phyloP scores from a whole-genome alignment of 2,113 vertebrate species.

The Gavia stellata region DNA sequence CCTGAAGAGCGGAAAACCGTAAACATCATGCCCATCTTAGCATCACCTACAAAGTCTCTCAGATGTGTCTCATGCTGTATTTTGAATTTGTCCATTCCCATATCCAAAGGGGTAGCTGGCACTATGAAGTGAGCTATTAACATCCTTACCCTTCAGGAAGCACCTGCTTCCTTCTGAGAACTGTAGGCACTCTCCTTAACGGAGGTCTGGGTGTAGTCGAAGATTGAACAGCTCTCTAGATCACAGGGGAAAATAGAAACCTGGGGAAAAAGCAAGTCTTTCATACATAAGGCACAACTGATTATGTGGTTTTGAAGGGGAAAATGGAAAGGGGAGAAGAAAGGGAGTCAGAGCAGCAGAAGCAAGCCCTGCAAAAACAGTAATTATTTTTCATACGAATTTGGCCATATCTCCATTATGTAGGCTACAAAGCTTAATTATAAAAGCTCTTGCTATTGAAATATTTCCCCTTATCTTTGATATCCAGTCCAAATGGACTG shows the following conservation, averaged over 20 bases:
- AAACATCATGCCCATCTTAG: background rate
- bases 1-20: background rate
- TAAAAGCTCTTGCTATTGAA: conserved; percentile 49
- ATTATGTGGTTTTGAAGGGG: background rate
- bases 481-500: conserved; percentile 52
- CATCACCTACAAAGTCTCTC: background rate
- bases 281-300: background rate
- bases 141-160: background rate
- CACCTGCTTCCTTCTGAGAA: background rate
- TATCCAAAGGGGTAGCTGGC: background rate
- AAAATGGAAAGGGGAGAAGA: background rate
- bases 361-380: conserved; percentile 12
- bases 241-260: background rate
- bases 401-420: conserved; percentile 44
- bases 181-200: background rate
- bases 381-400: conserved; percentile 61
- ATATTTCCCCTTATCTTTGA: conserved; percentile 60
- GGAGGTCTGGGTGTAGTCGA: background rate
- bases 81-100: background rate
- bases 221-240: background rate
- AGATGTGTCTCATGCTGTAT: background rate
- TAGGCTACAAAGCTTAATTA: conserved; percentile 56
- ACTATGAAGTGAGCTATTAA: background rate
- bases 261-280: background rate
- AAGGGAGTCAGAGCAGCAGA: background rate